Percentiles rank a stretch among this genome's conserved stretches.
Evolutionary conservation across 2,888 invertebrate genomes (phyloP).

Genomic region (Odontocerum albicorne): DNA sequence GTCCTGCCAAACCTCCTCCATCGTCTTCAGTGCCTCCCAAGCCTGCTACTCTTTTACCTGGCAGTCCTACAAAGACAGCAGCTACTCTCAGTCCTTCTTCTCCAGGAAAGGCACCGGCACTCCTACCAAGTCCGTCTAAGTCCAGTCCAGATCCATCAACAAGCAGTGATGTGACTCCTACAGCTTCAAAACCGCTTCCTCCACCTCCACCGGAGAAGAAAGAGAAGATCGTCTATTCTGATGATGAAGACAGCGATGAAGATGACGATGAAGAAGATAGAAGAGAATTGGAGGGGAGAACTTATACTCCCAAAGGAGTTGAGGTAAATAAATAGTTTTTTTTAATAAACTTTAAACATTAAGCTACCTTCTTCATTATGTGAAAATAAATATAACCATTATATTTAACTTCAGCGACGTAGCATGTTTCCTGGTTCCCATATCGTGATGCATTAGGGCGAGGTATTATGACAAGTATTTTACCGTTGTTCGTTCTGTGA

Average conservation of each 20-base stretch:
- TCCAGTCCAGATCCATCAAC: not conserved
- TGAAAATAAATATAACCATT: too few species aligned
- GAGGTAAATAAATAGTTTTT: conserved; percentile 57
- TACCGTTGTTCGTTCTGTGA: too few species aligned
- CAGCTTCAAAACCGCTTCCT: conserved; percentile 20
- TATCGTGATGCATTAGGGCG: too few species aligned
- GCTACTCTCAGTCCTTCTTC: not conserved
- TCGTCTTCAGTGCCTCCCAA: not conserved
- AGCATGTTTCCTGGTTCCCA: too few species aligned
- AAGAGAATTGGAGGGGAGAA: conserved; percentile 77
- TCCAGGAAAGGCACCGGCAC: not conserved
- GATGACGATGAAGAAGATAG: conserved; percentile 73
- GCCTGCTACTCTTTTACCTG: not conserved
- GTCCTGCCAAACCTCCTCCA: too few species aligned
- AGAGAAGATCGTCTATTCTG: conserved; percentile 54
- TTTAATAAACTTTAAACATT: too few species aligned
- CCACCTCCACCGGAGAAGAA: conserved; percentile 31
- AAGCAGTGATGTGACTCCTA: not conserved
- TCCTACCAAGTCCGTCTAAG: conserved; percentile 2
- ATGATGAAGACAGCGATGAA: conserved; percentile 61
- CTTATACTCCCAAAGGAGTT: conserved; percentile 72
- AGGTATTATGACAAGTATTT: too few species aligned
- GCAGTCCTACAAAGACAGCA: not conserved
- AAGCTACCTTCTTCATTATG: too few species aligned
- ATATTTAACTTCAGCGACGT: too few species aligned